Conservation (phyloP, 2,888 invertebrate genomes). For the Neocrepidodera transversa region DNA sequence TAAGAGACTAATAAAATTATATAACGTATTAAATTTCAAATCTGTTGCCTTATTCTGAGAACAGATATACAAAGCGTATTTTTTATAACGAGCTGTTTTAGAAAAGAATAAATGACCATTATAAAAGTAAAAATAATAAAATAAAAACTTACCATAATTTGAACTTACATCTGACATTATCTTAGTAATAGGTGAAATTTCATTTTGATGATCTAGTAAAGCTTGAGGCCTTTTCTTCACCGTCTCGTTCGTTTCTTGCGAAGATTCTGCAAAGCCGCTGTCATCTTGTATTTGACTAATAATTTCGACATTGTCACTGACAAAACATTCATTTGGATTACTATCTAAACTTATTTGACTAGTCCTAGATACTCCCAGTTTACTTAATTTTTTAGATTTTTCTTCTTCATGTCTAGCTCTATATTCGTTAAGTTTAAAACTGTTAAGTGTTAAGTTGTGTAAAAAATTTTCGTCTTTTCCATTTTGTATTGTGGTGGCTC, state of each 20-base stretch:
- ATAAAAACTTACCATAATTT: constrained; percentile 40
- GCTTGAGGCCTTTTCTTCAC: constrained; percentile 37
- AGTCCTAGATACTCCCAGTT: constrained; percentile 58
- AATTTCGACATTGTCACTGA: constrained; percentile 51
- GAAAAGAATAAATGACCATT: no score
- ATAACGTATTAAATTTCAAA: no score
- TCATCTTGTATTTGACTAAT: constrained; percentile 43
- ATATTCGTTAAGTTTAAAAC: constrained; percentile 58
- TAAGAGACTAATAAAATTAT: no score
- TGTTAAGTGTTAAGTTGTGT: constrained; percentile 54
- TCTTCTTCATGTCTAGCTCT: constrained; percentile 53
- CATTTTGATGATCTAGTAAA: constrained; percentile 28
- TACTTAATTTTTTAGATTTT: constrained; percentile 53
- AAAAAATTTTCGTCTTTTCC: constrained; percentile 49
- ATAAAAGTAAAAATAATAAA: no score
- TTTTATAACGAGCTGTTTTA: no score
- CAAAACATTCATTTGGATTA: constrained; percentile 52
- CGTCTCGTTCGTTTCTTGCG: constrained; percentile 35
- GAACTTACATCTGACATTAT: constrained; percentile 45
- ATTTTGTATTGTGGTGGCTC: constrained; percentile 57
- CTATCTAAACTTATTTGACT: constrained; percentile 59
- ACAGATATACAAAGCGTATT: no score
- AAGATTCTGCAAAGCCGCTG: constrained; percentile 27
- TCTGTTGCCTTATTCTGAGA: no score
- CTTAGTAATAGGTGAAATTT: constrained; percentile 38